These are phyloP conservation scores for Conus betulinus DNA, from an alignment of 1,140 invertebrate species.

Conservation along the genomic window DNA sequence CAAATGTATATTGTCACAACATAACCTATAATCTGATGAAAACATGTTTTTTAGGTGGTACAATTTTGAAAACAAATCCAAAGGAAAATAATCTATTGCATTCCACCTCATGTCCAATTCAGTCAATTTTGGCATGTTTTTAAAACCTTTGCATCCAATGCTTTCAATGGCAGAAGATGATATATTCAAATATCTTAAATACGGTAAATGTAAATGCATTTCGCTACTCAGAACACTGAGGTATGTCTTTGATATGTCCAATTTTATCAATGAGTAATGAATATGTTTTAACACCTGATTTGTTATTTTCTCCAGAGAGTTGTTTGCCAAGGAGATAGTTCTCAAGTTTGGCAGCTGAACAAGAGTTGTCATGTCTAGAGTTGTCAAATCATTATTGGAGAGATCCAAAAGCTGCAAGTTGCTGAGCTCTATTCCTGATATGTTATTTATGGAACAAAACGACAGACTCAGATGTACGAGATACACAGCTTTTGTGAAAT, in stretches of 20 bases:
- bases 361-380: not conserved
- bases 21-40: slow-evolving; percentile 42
- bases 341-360: slow-evolving; percentile 9
- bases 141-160: not conserved
- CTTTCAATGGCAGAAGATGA: not conserved
- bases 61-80: slow-evolving; percentile 40
- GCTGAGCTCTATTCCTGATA: not conserved
- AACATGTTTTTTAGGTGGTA: slow-evolving; percentile 38
- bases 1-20: slow-evolving; percentile 37
- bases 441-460: not conserved
- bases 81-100: not conserved
- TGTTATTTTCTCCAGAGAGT: slow-evolving; percentile 1
- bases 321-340: slow-evolving; percentile 21
- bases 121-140: not conserved
- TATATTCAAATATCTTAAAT: slow-evolving; percentile 10
- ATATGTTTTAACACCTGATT: not conserved
- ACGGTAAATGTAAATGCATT: slow-evolving; percentile 6
- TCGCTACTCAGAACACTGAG: not conserved
- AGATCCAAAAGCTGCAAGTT: slow-evolving; percentile 13
- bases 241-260: slow-evolving; percentile 13
- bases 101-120: not conserved
- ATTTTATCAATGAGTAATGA: not conserved
- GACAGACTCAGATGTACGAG: not conserved
- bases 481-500: not conserved
- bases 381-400: slow-evolving; percentile 23